Base-by-base conservation (phyloP, 2,113 vertebrate genomes). In the Pipra filicauda region DNA sequence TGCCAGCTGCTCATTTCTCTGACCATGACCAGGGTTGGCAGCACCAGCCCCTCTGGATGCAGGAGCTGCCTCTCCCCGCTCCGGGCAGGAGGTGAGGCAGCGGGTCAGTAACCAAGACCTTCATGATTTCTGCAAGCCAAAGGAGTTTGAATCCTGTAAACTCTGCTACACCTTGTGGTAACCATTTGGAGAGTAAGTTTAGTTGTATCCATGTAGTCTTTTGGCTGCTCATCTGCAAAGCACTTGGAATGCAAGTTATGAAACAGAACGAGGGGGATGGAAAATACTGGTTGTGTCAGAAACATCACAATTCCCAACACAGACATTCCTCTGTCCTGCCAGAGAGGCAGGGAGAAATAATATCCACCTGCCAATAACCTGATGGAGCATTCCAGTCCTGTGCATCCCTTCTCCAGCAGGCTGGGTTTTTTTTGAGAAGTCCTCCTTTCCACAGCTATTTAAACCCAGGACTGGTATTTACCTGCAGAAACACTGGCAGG, bases 1-100 rank as follows among this genome's bases (percentile, higher is more conserved):
- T 91, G 19, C 58, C 85, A 93, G 88, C 75, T 61, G 58, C 80
- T 91, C 18, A 2, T 8, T 61, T 28, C 73, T 52, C 48, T 2
- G 0, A 17, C 35, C 39, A 37, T 2, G 0, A 15, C 35, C 39
- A 37, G 1, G 0, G n/a, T 37, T 31, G 0, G 12, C 28, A 35
- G 33, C 7, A 0, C 21, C 55, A 28, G 6, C 58, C 44, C 57
- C 58, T 79, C 49, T 2, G 44, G 31, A 27, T 2, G 15, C 51
- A 65, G 11, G 19, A 20, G 67, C 70, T 61, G 49, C 58, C 58
- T 24, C 41, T 28, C 35, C 64, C 15, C 2, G 5, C 57, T 59
- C 52, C 39, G 64, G 5, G 43, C 43, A 9, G 12, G 33, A 44
- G 26, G 19, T 12, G 46, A 78, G 46, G 67, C 15, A 30, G 16